Percentiles rank a stretch among this genome's conserved stretches.
Conservation (phyloP, 1,140 invertebrate species). For the Drosophila sturtevanti region DNA sequence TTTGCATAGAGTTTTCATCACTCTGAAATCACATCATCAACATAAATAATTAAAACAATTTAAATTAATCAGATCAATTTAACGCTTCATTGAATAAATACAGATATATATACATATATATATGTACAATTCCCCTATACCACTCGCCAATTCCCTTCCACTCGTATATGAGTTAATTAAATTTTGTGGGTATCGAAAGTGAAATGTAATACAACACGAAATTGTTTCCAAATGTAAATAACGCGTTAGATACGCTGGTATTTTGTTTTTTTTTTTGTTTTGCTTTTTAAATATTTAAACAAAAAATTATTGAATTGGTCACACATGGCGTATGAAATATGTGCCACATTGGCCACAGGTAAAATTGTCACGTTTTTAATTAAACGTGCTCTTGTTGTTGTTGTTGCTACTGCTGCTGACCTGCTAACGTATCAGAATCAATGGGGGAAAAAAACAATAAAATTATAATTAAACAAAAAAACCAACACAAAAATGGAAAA, state of each 20-base stretch:
- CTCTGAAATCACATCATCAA: neutral
- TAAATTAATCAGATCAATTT: conserved; percentile 54
- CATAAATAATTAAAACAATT: conserved; percentile 11
- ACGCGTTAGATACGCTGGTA: conserved; percentile 30
- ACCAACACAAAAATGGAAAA: conserved; percentile 25
- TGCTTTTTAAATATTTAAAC: conserved; percentile 53
- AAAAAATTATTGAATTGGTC: conserved; percentile 20
- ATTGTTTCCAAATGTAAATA: conserved; percentile 63
- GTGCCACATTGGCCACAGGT: conserved; percentile 61
- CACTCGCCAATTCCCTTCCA: neutral
- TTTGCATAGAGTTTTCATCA: too few species aligned
- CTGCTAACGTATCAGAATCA: conserved; percentile 43
- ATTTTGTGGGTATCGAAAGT: conserved; percentile 64
- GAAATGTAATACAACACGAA: conserved; percentile 63
- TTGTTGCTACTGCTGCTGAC: conserved; percentile 1
- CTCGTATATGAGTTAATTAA: conserved; percentile 69
- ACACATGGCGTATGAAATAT: conserved; percentile 73
- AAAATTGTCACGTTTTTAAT: conserved; percentile 80
- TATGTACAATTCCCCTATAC: conserved; percentile 11
- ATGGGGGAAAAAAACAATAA: conserved; percentile 48
- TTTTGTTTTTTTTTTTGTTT: conserved; percentile 2
- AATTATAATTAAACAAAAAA: conserved; percentile 53
- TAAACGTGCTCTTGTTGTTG: conserved; percentile 45
- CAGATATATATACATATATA: too few species aligned
- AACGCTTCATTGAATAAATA: conserved; percentile 48